Percentiles rank a stretch among this genome's conserved stretches.
These are phyloP conservation scores for Mastomys natalensis DNA, from an alignment of 2,113 vertebrate species.

Conservation along the genomic window DNA sequence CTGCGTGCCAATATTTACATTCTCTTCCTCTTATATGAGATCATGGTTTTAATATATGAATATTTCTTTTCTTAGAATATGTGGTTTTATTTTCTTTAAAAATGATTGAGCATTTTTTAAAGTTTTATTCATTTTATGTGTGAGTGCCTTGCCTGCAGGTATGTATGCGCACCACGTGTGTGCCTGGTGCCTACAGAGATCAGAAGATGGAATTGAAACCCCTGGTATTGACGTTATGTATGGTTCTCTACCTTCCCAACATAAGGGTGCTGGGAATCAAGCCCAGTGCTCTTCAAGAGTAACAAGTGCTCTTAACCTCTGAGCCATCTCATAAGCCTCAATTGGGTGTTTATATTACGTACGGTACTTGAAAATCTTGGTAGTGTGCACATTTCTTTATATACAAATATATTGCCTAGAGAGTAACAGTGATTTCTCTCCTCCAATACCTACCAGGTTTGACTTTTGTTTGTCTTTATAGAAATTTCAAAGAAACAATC, in stretches of 20 bases:
- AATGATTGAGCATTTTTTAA: neutral
- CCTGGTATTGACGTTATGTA: neutral
- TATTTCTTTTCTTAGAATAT: neutral
- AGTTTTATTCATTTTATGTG: neutral
- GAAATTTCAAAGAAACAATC: constrained; percentile 1
- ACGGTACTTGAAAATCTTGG: constrained; percentile 9
- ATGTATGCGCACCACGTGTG: neutral
- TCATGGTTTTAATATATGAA: constrained; percentile 1
- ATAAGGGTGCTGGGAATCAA: neutral
- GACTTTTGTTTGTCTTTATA: constrained; percentile 27
- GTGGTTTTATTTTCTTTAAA: constrained; percentile 47
- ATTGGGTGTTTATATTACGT: constrained; percentile 9
- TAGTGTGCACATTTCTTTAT: constrained; percentile 35
- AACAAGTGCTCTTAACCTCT: neutral
- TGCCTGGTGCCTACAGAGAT: neutral
- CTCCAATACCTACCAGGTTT: neutral
- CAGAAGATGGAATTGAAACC: neutral
- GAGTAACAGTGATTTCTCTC: constrained; percentile 27
- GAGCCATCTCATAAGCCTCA: neutral
- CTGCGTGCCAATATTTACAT: neutral
- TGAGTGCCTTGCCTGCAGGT: neutral
- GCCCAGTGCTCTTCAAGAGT: neutral
- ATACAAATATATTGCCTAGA: constrained; percentile 18
- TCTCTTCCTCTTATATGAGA: neutral
- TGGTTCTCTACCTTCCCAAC: neutral